Evolutionary conservation across 1,140 invertebrate genomes (phyloP).

Genomic region (Drosophila simulans): DNA sequence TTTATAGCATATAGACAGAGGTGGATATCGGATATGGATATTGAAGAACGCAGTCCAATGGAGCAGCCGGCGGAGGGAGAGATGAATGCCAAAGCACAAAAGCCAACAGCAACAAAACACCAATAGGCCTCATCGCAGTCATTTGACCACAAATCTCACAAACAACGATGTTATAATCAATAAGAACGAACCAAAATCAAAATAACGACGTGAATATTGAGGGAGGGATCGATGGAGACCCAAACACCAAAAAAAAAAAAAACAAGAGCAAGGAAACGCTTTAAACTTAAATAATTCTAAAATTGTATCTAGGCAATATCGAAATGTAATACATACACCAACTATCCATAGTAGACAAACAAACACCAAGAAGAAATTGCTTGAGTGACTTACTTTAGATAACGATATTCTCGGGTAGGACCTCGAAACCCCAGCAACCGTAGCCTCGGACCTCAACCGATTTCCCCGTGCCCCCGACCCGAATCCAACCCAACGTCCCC

Average conservation of each 20-base stretch:
- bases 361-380: slow-evolving; percentile 22
- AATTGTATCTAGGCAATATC: slow-evolving; percentile 26
- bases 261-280: slow-evolving; percentile 30
- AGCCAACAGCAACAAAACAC: slow-evolving; percentile 10
- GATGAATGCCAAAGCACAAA: slow-evolving; percentile 20
- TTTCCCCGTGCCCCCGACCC: not conserved
- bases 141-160: slow-evolving; percentile 17
- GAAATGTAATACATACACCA: slow-evolving; percentile 27
- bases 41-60: slow-evolving; percentile 1
- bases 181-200: slow-evolving; percentile 39
- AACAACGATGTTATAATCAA: slow-evolving; percentile 34
- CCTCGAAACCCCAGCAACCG: not conserved
- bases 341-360: slow-evolving; percentile 18
- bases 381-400: slow-evolving; percentile 42
- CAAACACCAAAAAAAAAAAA: slow-evolving; percentile 13
- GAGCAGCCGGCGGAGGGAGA: not conserved
- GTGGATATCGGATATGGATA: slow-evolving; percentile 6
- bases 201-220: slow-evolving; percentile 20
- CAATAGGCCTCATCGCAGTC: slow-evolving; percentile 30
- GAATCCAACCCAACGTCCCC: not conserved
- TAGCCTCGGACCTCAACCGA: slow-evolving; percentile 11
- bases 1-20: slow-evolving; percentile 35
- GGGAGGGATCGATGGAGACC: slow-evolving; percentile 14
- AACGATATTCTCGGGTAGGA: slow-evolving; percentile 10
- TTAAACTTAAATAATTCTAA: slow-evolving; percentile 44